These are phyloP conservation scores for Nansenia antarctica DNA, from an alignment of 2,113 vertebrate species.

Conservation along the genomic window DNA sequence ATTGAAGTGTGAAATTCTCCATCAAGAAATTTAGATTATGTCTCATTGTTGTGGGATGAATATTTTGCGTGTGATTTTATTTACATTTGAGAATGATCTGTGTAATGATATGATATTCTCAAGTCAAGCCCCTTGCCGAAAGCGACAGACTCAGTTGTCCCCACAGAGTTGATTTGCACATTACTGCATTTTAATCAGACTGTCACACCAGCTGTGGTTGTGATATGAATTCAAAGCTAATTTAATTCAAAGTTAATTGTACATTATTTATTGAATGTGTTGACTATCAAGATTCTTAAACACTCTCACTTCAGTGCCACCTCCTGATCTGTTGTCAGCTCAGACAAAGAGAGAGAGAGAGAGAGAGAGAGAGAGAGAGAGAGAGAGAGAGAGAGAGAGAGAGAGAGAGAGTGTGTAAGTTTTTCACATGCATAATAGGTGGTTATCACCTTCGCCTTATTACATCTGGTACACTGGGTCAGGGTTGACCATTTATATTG, in stretches of 20 bases:
- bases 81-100: neutral
- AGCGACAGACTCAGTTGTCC: neutral
- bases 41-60: too few relatives aligned
- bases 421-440: too few relatives aligned
- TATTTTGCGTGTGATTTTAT: too few relatives aligned
- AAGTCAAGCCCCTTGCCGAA: neutral
- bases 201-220: neutral
- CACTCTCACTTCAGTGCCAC: neutral
- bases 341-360: neutral
- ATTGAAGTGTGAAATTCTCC: too few relatives aligned
- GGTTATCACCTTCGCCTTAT: too few relatives aligned
- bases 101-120: neutral
- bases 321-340: neutral
- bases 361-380: too few relatives aligned
- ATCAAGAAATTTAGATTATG: too few relatives aligned
- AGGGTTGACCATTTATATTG: neutral
- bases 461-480: neutral
- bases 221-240: conserved; percentile 4
- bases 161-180: neutral
- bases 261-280: neutral
- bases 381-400: too few relatives aligned
- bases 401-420: too few relatives aligned
- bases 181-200: conserved; percentile 17
- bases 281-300: neutral
- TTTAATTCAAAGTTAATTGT: neutral